Conservation (phyloP, 1,140 invertebrate species). For the Drosophila sp. region DNA sequence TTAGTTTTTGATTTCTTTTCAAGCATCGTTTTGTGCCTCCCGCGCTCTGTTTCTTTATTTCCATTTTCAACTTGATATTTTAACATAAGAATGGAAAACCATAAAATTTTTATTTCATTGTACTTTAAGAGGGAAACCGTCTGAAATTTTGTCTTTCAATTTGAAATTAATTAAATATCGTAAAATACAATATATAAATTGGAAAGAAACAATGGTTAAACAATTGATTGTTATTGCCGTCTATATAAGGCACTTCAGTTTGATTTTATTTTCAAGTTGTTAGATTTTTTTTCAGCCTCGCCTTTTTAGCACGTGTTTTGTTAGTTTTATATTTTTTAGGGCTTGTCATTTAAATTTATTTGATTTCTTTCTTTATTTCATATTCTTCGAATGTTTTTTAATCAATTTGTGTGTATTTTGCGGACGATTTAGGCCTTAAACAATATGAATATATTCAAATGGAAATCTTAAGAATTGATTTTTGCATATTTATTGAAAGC, state of each 20-base stretch:
- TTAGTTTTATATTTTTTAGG: conserved; percentile 1
- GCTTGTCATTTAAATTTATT: conserved; percentile 10
- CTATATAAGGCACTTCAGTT: conserved; percentile 35
- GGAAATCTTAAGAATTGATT: conserved; percentile 4
- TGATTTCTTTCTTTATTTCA: conserved; percentile 1
- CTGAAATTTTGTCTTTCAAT: conserved; percentile 42
- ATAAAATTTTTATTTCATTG: conserved; percentile 62
- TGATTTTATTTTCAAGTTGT: conserved; percentile 10
- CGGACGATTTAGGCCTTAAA: neutral
- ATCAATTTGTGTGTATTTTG: conserved; percentile 6
- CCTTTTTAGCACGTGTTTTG: conserved; percentile 13
- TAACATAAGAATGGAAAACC: conserved; percentile 69
- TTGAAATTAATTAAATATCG: conserved; percentile 56
- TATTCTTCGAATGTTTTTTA: conserved; percentile 9
- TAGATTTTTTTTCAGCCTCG: neutral
- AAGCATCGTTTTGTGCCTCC: conserved; percentile 61
- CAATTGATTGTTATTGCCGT: conserved; percentile 44
- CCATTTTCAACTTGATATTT: conserved; percentile 56
- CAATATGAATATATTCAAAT: conserved; percentile 13
- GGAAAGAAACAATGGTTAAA: conserved; percentile 40
- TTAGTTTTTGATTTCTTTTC: conserved; percentile 47
- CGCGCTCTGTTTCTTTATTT: conserved; percentile 68
- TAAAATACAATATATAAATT: conserved; percentile 26
- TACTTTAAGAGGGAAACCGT: conserved; percentile 52
- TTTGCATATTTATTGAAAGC: conserved; percentile 14